Percentiles rank a stretch among this genome's conserved stretches.
These are phyloP conservation scores for Bombus huntii DNA, from an alignment of 1,140 invertebrate genomes.

Conservation along the genomic window DNA sequence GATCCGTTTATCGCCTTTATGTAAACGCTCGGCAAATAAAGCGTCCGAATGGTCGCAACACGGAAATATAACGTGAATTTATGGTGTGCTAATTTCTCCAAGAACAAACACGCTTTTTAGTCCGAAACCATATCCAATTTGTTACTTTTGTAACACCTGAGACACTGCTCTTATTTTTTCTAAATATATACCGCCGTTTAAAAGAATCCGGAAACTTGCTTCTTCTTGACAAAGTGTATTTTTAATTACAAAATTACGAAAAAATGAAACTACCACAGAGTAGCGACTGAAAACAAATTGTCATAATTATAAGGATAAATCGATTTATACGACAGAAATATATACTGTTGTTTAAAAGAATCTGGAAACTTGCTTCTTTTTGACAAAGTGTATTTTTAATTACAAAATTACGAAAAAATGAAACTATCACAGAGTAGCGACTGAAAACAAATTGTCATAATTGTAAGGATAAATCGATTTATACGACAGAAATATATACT, in stretches of 20 bases:
- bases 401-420: no score
- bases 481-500: background rate
- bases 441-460: accelerated
- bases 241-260: no score
- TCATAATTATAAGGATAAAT: background rate
- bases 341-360: no score
- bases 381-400: no score
- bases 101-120: background rate
- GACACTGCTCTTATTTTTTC: no score
- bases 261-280: no score
- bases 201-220: no score
- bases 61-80: slow-evolving; percentile 4
- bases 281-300: no score
- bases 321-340: background rate
- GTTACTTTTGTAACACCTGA: background rate
- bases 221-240: no score
- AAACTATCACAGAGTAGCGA: no score
- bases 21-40: slow-evolving; percentile 42
- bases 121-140: background rate
- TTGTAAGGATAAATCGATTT: no score
- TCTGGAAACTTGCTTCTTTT: background rate
- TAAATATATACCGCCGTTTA: background rate
- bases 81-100: background rate
- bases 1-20: slow-evolving; percentile 43
- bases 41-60: background rate